Evolutionary conservation across 2,888 invertebrate species (phyloP).

Genomic region (Andrena dorsata): DNA sequence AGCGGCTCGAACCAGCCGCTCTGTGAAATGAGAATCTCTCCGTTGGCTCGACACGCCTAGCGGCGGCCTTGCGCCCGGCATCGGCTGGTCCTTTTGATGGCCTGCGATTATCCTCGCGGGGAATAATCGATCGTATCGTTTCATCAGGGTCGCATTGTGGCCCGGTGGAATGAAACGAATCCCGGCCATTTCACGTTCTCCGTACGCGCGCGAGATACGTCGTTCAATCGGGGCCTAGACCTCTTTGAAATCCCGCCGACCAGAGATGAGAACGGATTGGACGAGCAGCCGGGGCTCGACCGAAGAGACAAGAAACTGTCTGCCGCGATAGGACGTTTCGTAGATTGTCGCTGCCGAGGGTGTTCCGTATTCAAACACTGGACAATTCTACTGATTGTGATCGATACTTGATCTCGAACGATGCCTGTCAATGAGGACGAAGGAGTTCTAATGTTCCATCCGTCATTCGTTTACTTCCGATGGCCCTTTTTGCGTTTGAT

Average conservation of each 20-base stretch:
- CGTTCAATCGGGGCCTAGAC: slow-evolving; percentile 16
- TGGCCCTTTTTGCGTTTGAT: not conserved
- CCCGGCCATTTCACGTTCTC: slow-evolving; percentile 35
- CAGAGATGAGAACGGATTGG: not conserved
- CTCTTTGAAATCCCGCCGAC: slow-evolving; percentile 15
- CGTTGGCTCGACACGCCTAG: slow-evolving; percentile 34
- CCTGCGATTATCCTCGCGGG: slow-evolving; percentile 59
- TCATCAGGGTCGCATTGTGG: slow-evolving; percentile 58
- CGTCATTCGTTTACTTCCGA: not conserved
- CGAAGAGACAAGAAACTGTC: slow-evolving; percentile 11
- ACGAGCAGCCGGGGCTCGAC: not conserved
- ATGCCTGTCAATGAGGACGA: slow-evolving; percentile 15
- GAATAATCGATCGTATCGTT: slow-evolving; percentile 65
- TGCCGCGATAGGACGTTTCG: not conserved
- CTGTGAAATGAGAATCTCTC: slow-evolving; percentile 56
- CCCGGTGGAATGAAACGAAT: slow-evolving; percentile 47
- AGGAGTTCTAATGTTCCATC: not conserved
- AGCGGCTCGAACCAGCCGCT: not conserved
- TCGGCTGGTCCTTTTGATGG: slow-evolving; percentile 35
- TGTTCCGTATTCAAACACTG: slow-evolving; percentile 1
- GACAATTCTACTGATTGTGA: slow-evolving; percentile 29
- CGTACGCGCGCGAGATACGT: slow-evolving; percentile 28
- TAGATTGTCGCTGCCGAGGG: slow-evolving; percentile 7
- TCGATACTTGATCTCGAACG: slow-evolving; percentile 21
- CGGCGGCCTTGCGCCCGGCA: slow-evolving; percentile 29